These are phyloP conservation scores for Notothenia coriiceps DNA, from an alignment of 2,113 vertebrate genomes.

Conservation along the genomic window DNA sequence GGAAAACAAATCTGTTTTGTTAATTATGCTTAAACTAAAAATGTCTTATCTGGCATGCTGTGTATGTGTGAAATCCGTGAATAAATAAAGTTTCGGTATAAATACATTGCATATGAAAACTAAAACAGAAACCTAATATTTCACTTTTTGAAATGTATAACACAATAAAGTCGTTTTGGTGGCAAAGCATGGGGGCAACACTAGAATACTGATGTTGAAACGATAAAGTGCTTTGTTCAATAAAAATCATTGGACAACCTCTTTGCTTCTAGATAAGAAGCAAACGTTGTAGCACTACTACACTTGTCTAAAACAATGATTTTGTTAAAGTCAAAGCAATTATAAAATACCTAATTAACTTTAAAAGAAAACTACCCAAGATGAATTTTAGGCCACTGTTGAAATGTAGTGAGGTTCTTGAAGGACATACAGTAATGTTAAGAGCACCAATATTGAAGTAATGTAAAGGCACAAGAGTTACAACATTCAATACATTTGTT, in stretches of 20 bases:
- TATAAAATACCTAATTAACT: conserved; percentile 35
- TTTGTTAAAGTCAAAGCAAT: conserved; percentile 49
- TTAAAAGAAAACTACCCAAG: conserved; percentile 37
- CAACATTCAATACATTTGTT: conserved; percentile 5
- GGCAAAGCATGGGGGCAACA: conserved; percentile 27
- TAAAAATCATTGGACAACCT: conserved; percentile 63
- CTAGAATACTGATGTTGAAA: conserved; percentile 80
- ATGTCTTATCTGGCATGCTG: conserved; percentile 47
- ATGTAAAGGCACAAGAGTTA: conserved; percentile 18
- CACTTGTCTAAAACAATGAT: conserved; percentile 32
- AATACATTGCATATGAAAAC: conserved; percentile 76
- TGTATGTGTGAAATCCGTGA: conserved; percentile 64
- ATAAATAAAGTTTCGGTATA: conserved; percentile 84
- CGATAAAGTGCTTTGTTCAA: conserved; percentile 85
- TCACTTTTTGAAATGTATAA: conserved; percentile 58
- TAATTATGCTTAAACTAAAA: conserved; percentile 36
- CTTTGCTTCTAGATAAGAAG: conserved; percentile 40
- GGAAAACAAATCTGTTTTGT: conserved; percentile 23
- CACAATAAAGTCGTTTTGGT: conserved; percentile 33
- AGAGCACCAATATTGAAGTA: conserved; percentile 55
- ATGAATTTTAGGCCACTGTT: conserved; percentile 45
- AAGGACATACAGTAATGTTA: conserved; percentile 54
- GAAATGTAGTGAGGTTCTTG: conserved; percentile 68
- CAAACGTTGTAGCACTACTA: conserved; percentile 28
- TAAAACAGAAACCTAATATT: conserved; percentile 46